Conservation (phyloP, 2,888 invertebrate species). For the Drosophila multiciliata region DNA sequence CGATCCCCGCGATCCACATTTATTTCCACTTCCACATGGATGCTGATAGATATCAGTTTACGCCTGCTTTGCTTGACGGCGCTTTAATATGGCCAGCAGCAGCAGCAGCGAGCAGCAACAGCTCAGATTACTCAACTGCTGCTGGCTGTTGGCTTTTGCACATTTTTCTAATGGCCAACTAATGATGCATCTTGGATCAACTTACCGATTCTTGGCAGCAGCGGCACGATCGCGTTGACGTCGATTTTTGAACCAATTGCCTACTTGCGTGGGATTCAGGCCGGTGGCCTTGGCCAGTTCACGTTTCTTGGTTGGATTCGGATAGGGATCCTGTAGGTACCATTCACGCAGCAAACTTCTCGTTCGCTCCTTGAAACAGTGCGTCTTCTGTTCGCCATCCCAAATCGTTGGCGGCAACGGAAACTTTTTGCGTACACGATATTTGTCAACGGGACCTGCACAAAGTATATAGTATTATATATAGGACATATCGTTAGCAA, state of each 20-base stretch:
- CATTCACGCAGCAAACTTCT: slow-evolving; percentile 97
- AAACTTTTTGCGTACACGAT: slow-evolving; percentile 96
- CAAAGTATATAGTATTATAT: neutral
- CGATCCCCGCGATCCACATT: slow-evolving; percentile 34
- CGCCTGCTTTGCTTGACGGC: slow-evolving; percentile 48
- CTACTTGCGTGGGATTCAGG: slow-evolving; percentile 96
- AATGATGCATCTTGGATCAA: slow-evolving; percentile 33
- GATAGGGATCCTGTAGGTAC: slow-evolving; percentile 99
- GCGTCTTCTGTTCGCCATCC: slow-evolving; percentile 98
- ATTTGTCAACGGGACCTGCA: slow-evolving; percentile 95
- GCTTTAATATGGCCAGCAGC: slow-evolving; percentile 36
- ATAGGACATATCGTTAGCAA: neutral
- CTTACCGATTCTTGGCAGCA: slow-evolving; percentile 98
- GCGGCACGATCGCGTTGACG: slow-evolving; percentile 95
- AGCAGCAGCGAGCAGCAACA: slow-evolving; percentile 31
- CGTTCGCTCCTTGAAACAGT: slow-evolving; percentile 98
- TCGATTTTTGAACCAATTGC: slow-evolving; percentile 97
- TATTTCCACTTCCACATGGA: slow-evolving; percentile 48
- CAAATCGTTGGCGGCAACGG: slow-evolving; percentile 96
- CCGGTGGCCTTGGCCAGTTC: slow-evolving; percentile 96
- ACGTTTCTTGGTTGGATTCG: slow-evolving; percentile 96
- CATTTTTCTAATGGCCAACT: slow-evolving; percentile 52
- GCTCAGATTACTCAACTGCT: slow-evolving; percentile 55
- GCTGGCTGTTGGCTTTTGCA: slow-evolving; percentile 13
- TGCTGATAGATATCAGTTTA: slow-evolving; percentile 65